Conservation (phyloP, 2,888 invertebrate species). For the Notodonta ziczac region DNA sequence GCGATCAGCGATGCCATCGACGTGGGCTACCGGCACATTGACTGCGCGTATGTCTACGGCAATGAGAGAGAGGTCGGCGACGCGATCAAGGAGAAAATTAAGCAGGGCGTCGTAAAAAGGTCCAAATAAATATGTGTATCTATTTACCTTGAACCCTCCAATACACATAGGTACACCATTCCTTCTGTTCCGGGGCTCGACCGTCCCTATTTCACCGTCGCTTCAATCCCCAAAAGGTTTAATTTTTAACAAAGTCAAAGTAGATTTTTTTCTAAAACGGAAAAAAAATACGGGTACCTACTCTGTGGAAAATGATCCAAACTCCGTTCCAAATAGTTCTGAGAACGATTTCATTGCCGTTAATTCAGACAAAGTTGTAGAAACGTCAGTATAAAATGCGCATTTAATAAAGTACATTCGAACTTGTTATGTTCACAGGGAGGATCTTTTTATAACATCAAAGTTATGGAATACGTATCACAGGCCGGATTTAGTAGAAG, state of each 20-base stretch:
- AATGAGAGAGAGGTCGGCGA: constrained; percentile 89
- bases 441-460: constrained; percentile 87
- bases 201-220: constrained; percentile 1
- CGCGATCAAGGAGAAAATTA: constrained; percentile 85
- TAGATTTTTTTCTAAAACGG: neutral
- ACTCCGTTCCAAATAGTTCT: constrained; percentile 1
- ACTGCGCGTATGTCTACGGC: constrained; percentile 88
- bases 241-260: constrained; percentile 5
- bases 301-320: neutral
- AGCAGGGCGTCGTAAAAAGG: constrained; percentile 86
- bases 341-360: constrained; percentile 3
- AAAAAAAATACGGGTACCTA: neutral
- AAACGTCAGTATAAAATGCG: neutral
- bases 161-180: constrained; percentile 20
- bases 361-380: neutral
- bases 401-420: neutral
- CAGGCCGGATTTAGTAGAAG: constrained; percentile 87
- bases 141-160: constrained; percentile 17
- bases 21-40: constrained; percentile 89
- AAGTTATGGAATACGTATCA: constrained; percentile 88
- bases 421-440: constrained; percentile 43
- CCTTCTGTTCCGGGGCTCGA: constrained; percentile 17
- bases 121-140: constrained; percentile 18
- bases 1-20: constrained; percentile 88
- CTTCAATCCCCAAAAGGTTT: neutral